Percentiles rank a stretch among this genome's conserved stretches.
Conservation (phyloP, 2,888 invertebrate species). For the Amphipoea lucens region DNA sequence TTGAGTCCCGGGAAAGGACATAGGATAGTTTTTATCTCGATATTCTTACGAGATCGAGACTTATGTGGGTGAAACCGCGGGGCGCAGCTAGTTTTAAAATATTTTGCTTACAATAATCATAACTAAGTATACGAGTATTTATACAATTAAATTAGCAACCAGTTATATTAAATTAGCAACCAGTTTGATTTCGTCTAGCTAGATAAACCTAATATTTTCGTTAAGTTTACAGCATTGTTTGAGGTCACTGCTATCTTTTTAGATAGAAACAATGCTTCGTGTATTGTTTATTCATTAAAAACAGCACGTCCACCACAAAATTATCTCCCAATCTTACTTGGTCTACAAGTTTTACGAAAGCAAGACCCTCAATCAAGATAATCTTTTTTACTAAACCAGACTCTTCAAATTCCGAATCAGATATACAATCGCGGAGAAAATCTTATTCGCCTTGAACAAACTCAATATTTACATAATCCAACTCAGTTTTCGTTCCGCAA, state of each 20-base stretch:
- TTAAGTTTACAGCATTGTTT: not conserved
- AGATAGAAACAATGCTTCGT: not conserved
- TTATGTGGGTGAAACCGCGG: no score
- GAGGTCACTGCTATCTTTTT: not conserved
- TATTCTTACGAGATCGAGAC: no score
- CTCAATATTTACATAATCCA: slow-evolving; percentile 59
- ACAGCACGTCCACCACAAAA: slow-evolving; percentile 16
- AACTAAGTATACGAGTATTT: no score
- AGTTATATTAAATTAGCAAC: not conserved
- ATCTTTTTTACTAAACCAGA: slow-evolving; percentile 40
- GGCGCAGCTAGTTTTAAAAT: no score
- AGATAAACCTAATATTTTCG: not conserved
- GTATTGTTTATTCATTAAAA: not conserved
- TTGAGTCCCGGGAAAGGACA: no score
- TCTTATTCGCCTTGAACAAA: slow-evolving; percentile 52
- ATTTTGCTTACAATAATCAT: not conserved
- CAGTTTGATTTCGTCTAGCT: not conserved
- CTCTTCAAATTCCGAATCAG: slow-evolving; percentile 42
- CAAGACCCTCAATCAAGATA: slow-evolving; percentile 24
- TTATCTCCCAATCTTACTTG: not conserved
- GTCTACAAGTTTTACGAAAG: slow-evolving; percentile 32
- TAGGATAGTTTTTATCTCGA: no score
- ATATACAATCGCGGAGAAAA: slow-evolving; percentile 49
- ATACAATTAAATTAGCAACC: not conserved
- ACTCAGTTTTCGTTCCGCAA: slow-evolving; percentile 55